A percentile compares a stretch with the other conserved stretches of the same genome.
phyloP scores from a whole-genome alignment of 2,113 vertebrate species.

The Malurus melanocephalus region DNA sequence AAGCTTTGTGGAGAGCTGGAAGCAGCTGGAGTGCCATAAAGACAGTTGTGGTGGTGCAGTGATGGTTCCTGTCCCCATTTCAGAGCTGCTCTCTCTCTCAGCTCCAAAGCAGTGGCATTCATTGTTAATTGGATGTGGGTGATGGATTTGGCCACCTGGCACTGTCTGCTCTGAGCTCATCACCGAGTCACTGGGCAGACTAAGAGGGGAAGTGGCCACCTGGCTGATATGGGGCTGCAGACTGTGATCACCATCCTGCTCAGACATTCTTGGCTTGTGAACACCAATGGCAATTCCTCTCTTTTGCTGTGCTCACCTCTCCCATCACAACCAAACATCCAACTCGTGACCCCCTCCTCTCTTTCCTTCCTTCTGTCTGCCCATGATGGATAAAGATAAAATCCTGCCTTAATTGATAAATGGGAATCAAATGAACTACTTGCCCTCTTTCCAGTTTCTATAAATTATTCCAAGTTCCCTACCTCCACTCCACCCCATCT shows the following conservation, averaged over 20 bases:
- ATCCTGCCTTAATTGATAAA: constrained; percentile 1
- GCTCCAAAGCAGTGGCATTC: background rate
- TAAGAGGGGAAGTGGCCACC: constrained; percentile 55
- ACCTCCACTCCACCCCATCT: background rate
- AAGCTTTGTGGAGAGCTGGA: background rate
- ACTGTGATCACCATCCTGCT: background rate
- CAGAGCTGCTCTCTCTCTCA: background rate
- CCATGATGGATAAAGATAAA: background rate
- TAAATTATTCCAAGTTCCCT: background rate
- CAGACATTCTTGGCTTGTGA: background rate
- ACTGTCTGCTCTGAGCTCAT: constrained; percentile 40
- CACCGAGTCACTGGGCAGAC: constrained; percentile 24
- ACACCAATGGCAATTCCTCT: background rate
- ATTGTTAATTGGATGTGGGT: constrained; percentile 39
- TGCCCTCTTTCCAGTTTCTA: background rate
- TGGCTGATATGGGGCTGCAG: constrained; percentile 14
- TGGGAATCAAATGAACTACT: background rate
- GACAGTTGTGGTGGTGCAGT: rapidly evolving
- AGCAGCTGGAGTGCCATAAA: background rate
- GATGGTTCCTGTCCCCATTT: background rate
- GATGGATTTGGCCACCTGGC: constrained; percentile 63
- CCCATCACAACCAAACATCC: background rate
- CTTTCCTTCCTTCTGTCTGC: background rate
- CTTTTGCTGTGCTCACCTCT: background rate
- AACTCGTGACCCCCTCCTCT: background rate